A percentile compares a stretch with the other conserved stretches of the same genome.
Evolutionary conservation across 2,888 invertebrate species (phyloP).

Genomic region (Synergus itoensis): DNA sequence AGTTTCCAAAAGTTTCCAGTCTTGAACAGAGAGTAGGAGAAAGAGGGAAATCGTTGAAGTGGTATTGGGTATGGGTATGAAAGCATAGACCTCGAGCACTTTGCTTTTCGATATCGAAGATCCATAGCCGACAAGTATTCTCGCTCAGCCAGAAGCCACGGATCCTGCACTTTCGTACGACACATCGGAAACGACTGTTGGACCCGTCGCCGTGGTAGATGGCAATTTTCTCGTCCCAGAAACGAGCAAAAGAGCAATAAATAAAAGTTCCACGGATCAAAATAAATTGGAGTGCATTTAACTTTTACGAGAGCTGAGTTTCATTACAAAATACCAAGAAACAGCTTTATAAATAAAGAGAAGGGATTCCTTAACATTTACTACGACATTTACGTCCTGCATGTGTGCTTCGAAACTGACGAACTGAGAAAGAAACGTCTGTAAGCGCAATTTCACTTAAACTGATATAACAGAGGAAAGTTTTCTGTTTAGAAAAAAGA

Average conservation of each 20-base stretch:
- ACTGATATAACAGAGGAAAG: neutral
- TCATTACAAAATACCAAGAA: constrained; percentile 26
- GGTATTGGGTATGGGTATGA: constrained; percentile 33
- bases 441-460: neutral
- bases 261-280: constrained; percentile 27
- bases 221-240: constrained; percentile 23
- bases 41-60: constrained; percentile 42
- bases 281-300: constrained; percentile 30
- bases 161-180: constrained; percentile 42
- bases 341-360: neutral
- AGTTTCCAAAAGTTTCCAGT: constrained; percentile 47
- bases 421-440: neutral
- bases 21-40: constrained; percentile 24
- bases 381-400: neutral
- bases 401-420: neutral
- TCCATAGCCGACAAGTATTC: constrained; percentile 48
- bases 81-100: constrained; percentile 38
- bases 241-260: constrained; percentile 26
- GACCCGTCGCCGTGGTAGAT: neutral
- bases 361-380: neutral
- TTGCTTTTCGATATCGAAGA: constrained; percentile 49
- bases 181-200: constrained; percentile 43
- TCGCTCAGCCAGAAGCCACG: constrained; percentile 43
- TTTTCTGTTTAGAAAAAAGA: too few relatives aligned
- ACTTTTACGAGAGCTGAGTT: constrained; percentile 28